Evolutionary conservation across 2,888 invertebrate genomes (phyloP).

Genomic region (Unio pictorum): DNA sequence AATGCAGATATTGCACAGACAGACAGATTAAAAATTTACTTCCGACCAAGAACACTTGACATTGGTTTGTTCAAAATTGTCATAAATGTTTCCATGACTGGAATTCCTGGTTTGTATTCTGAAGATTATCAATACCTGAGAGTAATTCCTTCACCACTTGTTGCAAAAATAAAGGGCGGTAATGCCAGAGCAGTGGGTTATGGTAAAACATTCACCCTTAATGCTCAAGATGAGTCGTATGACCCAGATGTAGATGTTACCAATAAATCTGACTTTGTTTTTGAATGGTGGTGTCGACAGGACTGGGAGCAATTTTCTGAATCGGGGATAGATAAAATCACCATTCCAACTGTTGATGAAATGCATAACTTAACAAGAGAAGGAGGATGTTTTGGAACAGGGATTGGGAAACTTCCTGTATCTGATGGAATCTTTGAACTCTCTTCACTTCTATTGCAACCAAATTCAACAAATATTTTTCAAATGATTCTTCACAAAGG

Average conservation of each 20-base stretch:
- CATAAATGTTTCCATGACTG: slow-evolving; percentile 50
- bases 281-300: slow-evolving; percentile 44
- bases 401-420: slow-evolving; percentile 30
- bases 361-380: slow-evolving; percentile 17
- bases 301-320: slow-evolving; percentile 24
- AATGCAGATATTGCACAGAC: slow-evolving; percentile 12
- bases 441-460: slow-evolving; percentile 29
- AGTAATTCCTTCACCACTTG: slow-evolving; percentile 36
- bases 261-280: slow-evolving; percentile 26
- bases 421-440: slow-evolving; percentile 18
- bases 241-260: slow-evolving; percentile 38
- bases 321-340: slow-evolving; percentile 8
- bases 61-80: slow-evolving; percentile 42
- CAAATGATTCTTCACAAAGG: slow-evolving; percentile 32
- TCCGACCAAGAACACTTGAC: slow-evolving; percentile 35
- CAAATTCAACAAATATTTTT: slow-evolving; percentile 38
- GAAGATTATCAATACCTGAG: slow-evolving; percentile 41
- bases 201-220: slow-evolving; percentile 27
- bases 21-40: slow-evolving; percentile 43
- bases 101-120: slow-evolving; percentile 45
- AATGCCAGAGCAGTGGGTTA: slow-evolving; percentile 40
- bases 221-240: slow-evolving; percentile 35
- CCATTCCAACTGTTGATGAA: slow-evolving; percentile 23
- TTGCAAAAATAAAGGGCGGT: slow-evolving; percentile 39
- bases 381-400: slow-evolving; percentile 47